Percentiles rank a stretch among this genome's conserved stretches.
Evolutionary conservation across 2,888 invertebrate species (phyloP).

Genomic region (Caenorhabditis becei): DNA sequence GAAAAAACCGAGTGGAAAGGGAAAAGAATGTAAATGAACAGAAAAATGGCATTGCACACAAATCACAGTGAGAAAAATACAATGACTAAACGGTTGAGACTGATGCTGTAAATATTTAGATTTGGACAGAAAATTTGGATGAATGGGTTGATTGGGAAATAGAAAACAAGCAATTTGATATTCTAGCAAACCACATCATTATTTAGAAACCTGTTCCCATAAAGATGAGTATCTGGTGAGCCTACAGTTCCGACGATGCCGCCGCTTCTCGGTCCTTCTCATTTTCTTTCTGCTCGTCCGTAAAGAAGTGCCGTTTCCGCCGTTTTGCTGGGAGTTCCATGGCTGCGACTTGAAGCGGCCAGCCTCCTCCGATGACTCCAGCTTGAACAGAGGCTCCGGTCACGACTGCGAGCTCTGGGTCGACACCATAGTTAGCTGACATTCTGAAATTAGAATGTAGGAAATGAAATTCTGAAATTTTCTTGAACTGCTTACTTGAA

Average conservation of each 20-base stretch:
- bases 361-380: conserved; percentile 84
- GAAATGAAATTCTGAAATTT: background rate
- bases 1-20: background rate
- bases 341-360: conserved; percentile 83
- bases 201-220: conserved; percentile 19
- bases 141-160: no score
- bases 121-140: background rate
- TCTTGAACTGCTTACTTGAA: conserved; percentile 80
- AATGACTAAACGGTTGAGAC: background rate
- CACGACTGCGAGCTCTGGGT: conserved; percentile 84
- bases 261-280: conserved; percentile 54
- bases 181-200: background rate
- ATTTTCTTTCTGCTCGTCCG: conserved; percentile 67
- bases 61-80: conserved; percentile 2
- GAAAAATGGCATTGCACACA: conserved; percentile 26
- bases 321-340: conserved; percentile 77
- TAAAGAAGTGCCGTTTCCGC: conserved; percentile 79
- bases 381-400: conserved; percentile 84
- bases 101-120: background rate
- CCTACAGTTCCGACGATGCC: conserved; percentile 10
- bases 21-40: background rate
- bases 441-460: conserved; percentile 70
- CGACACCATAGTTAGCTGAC: conserved; percentile 81
- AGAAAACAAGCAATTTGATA: background rate
- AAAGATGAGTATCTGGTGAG: conserved; percentile 24